phyloP scores from a whole-genome alignment of 53 echinoderm and acorn worm genomes.

The Patiria pectinifera region DNA sequence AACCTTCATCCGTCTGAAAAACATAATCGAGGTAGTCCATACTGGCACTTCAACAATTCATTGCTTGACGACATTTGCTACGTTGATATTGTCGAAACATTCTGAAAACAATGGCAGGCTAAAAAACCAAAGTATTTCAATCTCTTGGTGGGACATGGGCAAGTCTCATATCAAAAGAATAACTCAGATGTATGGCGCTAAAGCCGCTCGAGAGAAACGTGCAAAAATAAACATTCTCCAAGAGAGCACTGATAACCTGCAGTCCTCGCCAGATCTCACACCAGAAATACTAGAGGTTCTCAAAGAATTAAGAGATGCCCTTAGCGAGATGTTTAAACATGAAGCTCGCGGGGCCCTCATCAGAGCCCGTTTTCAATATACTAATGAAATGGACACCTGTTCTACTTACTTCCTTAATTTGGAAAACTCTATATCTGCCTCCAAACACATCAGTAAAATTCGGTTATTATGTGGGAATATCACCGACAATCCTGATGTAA shows the following conservation, averaged over 20 bases:
- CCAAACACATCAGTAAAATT: constrained; percentile 15
- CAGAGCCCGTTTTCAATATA: constrained; percentile 32
- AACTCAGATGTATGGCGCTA: not conserved
- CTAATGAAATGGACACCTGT: constrained; percentile 21
- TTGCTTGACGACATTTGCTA: constrained; percentile 24
- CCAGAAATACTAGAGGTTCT: constrained; percentile 12
- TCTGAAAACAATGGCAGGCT: constrained; percentile 25
- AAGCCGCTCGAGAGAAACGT: not conserved
- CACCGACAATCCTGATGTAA: constrained; percentile 21
- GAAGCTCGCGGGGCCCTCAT: constrained; percentile 35
- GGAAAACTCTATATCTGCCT: constrained; percentile 4
- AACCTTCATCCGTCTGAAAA: not conserved
- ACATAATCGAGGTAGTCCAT: not conserved
- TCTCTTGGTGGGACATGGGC: constrained; percentile 37
- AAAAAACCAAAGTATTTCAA: not conserved
- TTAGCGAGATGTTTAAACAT: not conserved
- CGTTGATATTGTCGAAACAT: not conserved
- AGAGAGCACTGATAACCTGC: not conserved
- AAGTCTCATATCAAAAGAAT: constrained; percentile 1
- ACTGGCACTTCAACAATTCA: constrained; percentile 45
- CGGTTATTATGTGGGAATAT: constrained; percentile 3
- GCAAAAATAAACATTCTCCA: not conserved
- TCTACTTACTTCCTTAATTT: constrained; percentile 24
- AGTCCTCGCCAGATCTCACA: not conserved
- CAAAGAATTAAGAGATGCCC: not conserved